Evolutionary conservation across 1,140 invertebrate genomes (phyloP).

Genomic region (Philopotamus ludificatus): DNA sequence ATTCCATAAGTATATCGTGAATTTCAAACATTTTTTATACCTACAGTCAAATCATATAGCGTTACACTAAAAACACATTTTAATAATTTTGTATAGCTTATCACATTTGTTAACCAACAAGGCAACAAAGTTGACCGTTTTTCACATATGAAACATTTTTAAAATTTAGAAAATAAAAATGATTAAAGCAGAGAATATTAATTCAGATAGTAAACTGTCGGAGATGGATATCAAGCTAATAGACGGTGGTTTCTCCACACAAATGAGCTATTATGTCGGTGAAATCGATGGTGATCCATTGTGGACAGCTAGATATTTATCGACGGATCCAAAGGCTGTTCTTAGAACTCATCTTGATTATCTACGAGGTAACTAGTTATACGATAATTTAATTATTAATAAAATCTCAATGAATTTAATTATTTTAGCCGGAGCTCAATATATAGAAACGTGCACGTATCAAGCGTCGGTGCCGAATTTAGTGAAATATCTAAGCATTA

Average conservation of each 20-base stretch:
- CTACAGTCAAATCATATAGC: too few relatives aligned
- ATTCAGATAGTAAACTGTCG: too few relatives aligned
- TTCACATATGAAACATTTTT: too few relatives aligned
- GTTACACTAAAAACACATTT: too few relatives aligned
- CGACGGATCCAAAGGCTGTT: constrained; percentile 51
- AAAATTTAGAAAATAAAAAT: too few relatives aligned
- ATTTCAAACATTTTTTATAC: too few relatives aligned
- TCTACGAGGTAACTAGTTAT: constrained; percentile 53
- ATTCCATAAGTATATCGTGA: too few relatives aligned
- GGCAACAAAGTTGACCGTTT: too few relatives aligned
- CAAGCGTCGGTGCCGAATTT: constrained; percentile 62
- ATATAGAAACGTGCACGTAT: constrained; percentile 63
- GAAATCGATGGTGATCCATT: constrained; percentile 50
- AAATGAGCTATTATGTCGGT: constrained; percentile 47
- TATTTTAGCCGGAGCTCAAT: constrained; percentile 58
- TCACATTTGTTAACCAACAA: too few relatives aligned
- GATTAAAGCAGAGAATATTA: too few relatives aligned
- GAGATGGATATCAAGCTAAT: constrained; percentile 44
- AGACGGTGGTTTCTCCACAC: constrained; percentile 55
- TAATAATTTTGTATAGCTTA: too few relatives aligned
- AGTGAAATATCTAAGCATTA: constrained; percentile 51
- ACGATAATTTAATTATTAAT: too few relatives aligned
- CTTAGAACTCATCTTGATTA: constrained; percentile 56
- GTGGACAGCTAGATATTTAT: constrained; percentile 57
- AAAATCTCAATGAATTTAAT: constrained; percentile 25